Evolutionary conservation across 1,140 invertebrate species (phyloP).

Genomic region (Aphis gossypii): DNA sequence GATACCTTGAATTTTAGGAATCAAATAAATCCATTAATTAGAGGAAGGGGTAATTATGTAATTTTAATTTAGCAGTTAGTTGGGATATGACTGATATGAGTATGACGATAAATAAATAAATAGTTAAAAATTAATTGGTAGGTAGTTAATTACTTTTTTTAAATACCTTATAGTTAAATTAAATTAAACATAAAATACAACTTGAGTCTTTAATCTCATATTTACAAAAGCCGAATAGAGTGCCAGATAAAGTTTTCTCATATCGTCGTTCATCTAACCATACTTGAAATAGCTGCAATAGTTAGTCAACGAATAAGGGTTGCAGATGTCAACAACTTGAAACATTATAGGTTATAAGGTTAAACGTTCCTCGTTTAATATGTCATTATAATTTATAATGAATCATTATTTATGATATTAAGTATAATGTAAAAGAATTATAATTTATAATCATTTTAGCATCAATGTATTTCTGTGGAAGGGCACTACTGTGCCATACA

Average conservation of each 20-base stretch:
- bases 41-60: fast-evolving
- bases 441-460: background rate
- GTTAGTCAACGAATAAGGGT: background rate
- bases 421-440: background rate
- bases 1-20: background rate
- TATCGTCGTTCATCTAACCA: background rate
- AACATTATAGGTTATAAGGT: background rate
- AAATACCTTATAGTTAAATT: background rate
- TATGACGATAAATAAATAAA: background rate
- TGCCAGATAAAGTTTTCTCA: background rate
- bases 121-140: background rate
- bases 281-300: background rate
- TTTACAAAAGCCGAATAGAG: background rate
- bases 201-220: background rate
- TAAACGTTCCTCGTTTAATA: background rate
- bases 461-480: background rate
- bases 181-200: background rate
- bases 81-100: background rate
- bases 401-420: too few relatives aligned
- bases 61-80: background rate
- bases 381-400: too few relatives aligned
- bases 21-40: background rate
- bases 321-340: background rate
- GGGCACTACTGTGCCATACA: background rate
- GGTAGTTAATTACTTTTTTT: background rate